Percentiles rank a stretch among this genome's conserved stretches.
phyloP scores from a whole-genome alignment of 2,113 vertebrate genomes.

The Daphoenositta chrysoptera region DNA sequence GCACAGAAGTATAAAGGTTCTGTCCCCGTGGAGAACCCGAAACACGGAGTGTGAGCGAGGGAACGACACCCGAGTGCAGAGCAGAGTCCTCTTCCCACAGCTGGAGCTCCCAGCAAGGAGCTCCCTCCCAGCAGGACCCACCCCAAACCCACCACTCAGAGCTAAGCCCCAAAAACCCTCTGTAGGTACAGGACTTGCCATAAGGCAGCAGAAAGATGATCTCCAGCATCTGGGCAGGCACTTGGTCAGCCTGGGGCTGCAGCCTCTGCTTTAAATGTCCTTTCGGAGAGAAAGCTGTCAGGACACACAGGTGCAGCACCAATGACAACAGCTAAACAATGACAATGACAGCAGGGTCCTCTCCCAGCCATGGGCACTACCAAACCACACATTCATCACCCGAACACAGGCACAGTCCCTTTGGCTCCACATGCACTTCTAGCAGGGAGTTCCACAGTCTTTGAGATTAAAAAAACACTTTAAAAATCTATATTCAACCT shows the following conservation, averaged over 20 bases:
- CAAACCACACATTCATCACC: not conserved
- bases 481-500: not conserved
- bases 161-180: not conserved
- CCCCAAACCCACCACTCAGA: not conserved
- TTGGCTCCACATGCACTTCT: not conserved
- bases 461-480: not conserved
- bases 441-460: not conserved
- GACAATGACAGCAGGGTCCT: not conserved
- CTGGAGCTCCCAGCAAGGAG: not conserved
- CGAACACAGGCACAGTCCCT: not conserved
- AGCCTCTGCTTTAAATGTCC: not conserved
- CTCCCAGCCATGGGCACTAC: not conserved
- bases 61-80: accelerated
- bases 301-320: not conserved
- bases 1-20: accelerated
- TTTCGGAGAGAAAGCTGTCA: not conserved
- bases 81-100: not conserved
- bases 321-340: not conserved
- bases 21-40: not conserved
- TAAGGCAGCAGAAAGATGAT: not conserved
- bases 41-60: accelerated
- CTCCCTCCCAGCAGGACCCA: not conserved
- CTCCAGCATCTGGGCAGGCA: too few relatives aligned
- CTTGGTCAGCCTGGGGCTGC: not conserved
- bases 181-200: accelerated